A percentile compares a stretch with the other conserved stretches of the same genome.
Conservation (phyloP, 2,797 vertebrate species). For the Aquila chrysaetos region DNA sequence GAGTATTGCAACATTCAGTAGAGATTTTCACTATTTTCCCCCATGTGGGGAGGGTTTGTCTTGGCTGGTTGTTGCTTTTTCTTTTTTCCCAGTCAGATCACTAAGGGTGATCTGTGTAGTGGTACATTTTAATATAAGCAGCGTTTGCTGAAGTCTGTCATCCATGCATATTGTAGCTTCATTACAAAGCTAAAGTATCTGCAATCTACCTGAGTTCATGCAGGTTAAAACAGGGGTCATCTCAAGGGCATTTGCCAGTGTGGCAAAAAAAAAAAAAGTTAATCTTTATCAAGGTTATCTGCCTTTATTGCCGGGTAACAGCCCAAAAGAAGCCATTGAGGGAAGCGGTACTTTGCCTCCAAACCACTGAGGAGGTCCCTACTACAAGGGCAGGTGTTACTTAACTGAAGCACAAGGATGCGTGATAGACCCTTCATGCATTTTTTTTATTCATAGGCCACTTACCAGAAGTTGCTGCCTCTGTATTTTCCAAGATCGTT, state of each 20-base stretch:
- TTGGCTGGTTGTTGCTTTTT: neutral
- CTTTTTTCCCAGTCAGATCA: neutral
- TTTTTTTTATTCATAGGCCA: constrained; percentile 73
- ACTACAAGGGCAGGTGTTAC: neutral
- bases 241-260: neutral
- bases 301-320: neutral
- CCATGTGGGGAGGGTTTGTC: neutral
- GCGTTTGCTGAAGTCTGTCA: neutral
- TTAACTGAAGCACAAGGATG: neutral
- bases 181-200: neutral
- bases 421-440: neutral
- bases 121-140: neutral
- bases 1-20: neutral
- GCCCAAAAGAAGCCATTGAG: neutral
- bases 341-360: neutral
- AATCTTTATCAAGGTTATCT: neutral
- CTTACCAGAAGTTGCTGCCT: constrained; percentile 89
- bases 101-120: neutral
- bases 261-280: neutral
- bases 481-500: constrained; percentile 92
- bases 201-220: neutral
- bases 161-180: accelerated
- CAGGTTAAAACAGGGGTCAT: neutral
- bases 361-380: neutral
- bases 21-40: neutral